These are phyloP conservation scores for Macroramphosus scolopax DNA, from an alignment of 2,797 vertebrate genomes.

Conservation along the genomic window DNA sequence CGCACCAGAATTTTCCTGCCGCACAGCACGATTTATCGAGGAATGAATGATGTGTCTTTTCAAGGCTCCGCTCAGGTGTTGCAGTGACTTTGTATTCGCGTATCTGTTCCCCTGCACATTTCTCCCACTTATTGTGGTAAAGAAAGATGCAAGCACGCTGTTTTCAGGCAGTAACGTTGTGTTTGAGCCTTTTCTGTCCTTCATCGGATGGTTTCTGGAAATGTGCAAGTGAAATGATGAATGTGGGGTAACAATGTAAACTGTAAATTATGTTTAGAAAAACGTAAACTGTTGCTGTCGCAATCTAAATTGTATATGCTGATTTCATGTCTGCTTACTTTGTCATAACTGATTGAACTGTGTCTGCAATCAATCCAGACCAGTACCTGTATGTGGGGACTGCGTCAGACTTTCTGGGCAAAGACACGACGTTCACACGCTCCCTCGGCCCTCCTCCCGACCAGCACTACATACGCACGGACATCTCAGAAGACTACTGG, in stretches of 20 bases:
- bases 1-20: constrained; percentile 6
- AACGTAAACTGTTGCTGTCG: no score
- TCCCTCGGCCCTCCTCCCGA: constrained; percentile 90
- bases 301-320: no score
- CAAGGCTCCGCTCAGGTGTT: not conserved
- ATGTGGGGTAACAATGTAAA: no score
- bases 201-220: constrained; percentile 23
- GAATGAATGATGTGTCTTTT: constrained; percentile 1
- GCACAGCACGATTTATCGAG: not conserved
- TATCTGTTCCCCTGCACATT: constrained; percentile 22
- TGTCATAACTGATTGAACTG: not conserved
- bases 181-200: constrained; percentile 15
- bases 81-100: constrained; percentile 15
- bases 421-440: constrained; percentile 92
- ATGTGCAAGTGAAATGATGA: not conserved
- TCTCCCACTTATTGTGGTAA: constrained; percentile 9
- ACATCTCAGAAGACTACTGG: constrained; percentile 97
- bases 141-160: constrained; percentile 7
- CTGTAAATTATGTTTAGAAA: no score
- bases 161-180: no score
- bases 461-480: constrained; percentile 94
- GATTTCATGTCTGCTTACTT: not conserved
- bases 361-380: constrained; percentile 74
- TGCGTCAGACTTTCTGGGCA: constrained; percentile 96
- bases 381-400: constrained; percentile 94